Evolutionary conservation across 1,140 invertebrate genomes (phyloP).

Genomic region (Drosophila pseudoananassae): DNA sequence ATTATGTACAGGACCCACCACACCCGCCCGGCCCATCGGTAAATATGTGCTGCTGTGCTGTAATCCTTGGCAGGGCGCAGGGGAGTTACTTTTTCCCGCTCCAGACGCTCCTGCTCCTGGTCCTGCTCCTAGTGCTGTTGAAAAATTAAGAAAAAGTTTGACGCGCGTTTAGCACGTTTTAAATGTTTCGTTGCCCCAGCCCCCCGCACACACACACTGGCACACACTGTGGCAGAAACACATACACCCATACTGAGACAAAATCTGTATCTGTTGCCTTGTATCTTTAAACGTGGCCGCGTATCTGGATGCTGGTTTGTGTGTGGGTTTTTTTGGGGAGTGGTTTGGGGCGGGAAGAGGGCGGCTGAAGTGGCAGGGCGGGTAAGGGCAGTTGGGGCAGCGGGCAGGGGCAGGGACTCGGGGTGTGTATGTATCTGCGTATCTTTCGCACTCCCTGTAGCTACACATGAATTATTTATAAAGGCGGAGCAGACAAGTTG

Average conservation of each 20-base stretch:
- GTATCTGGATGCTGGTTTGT: conserved; percentile 34
- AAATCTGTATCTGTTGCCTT: conserved; percentile 68
- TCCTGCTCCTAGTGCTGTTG: conserved; percentile 53
- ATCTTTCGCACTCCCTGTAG: conserved; percentile 76
- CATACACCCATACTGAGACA: conserved; percentile 28
- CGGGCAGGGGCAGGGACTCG: conserved; percentile 1
- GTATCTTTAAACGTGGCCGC: conserved; percentile 74
- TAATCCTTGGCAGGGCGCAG: conserved; percentile 52
- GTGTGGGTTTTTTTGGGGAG: conserved; percentile 40
- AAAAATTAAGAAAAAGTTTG: conserved; percentile 83
- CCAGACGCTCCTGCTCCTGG: neutral
- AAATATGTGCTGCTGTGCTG: conserved; percentile 33
- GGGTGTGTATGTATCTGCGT: conserved; percentile 68
- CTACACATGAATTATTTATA: conserved; percentile 84
- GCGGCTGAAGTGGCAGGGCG: neutral
- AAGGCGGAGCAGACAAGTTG: conserved; percentile 84
- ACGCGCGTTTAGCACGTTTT: conserved; percentile 82
- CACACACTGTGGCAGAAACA: conserved; percentile 12
- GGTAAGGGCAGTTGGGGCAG: conserved; percentile 14
- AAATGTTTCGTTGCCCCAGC: conserved; percentile 69
- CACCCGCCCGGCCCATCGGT: conserved; percentile 6
- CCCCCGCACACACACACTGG: conserved; percentile 31
- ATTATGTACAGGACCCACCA: conserved; percentile 63
- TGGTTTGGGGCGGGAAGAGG: conserved; percentile 16
- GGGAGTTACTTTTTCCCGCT: conserved; percentile 58